phyloP scores from a whole-genome alignment of 2,888 invertebrate species.

The Tetranychus truncatus region DNA sequence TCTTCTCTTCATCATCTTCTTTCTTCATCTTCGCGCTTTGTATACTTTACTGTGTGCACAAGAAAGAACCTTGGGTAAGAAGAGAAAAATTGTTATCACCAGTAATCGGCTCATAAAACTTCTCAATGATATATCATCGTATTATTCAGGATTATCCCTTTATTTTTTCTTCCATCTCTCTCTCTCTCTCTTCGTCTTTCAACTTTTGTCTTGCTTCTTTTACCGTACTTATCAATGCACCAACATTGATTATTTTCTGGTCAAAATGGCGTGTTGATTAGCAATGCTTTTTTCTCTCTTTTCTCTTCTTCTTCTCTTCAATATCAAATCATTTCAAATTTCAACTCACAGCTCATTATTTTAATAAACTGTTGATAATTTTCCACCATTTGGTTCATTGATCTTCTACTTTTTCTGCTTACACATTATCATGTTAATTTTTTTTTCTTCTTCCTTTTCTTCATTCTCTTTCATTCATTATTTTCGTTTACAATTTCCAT shows the following conservation, averaged over 20 bases:
- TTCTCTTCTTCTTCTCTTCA: constrained; percentile 5
- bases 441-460: neutral
- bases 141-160: neutral
- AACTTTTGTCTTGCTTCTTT: neutral
- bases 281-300: neutral
- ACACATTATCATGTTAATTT: neutral
- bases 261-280: neutral
- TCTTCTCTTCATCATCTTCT: neutral
- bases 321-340: neutral
- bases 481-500: no score
- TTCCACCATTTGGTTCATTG: constrained; percentile 1
- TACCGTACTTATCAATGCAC: neutral
- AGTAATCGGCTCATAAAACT: constrained; percentile 1
- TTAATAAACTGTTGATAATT: neutral
- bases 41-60: neutral
- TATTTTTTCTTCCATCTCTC: neutral
- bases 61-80: neutral
- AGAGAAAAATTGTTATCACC: neutral
- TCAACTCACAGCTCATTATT: neutral
- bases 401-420: neutral
- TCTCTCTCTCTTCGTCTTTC: neutral
- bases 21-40: neutral
- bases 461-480: no score
- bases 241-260: neutral
- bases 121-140: neutral